Base-by-base conservation (phyloP, 2,113 vertebrate species). In the Platysteira castanea region DNA sequence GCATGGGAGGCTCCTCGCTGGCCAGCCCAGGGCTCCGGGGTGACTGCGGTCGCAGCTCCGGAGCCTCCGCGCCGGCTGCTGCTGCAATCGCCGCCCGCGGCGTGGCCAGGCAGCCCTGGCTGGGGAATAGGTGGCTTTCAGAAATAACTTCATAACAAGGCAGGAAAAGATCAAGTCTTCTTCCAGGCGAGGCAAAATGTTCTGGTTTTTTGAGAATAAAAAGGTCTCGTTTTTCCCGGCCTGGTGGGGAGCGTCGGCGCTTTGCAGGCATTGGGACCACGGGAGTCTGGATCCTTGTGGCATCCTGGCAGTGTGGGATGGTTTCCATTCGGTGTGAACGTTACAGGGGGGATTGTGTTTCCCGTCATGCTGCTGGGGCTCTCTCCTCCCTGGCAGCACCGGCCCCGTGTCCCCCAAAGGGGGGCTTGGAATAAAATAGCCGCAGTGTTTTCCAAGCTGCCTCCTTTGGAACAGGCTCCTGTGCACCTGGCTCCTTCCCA, bases 401-500 rank as follows among this genome's bases (percentile, higher is more conserved):
- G 1, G 42, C 46, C 39, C 44, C 3, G 17, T 37, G 83, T 89
- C 21, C 84, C 84, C 64, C 26, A 27, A 76, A 41, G 5, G 7
- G 23, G 23, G 24, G 16, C 12, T 87, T 54, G 85, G 94, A 91
- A 89, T 61, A 64, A 78, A 95, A 94, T 33, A 82, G 57, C 69
- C 3, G 1, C 65, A 60, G 84, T 96, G 87, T 91, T 91, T 91
- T 94, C 93, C 95, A 79, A 89, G 70, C 84, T 23, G 26, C 49
- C 80, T 80, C 54, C 61, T 90, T 74, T 70, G 86, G 93, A 95
- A 35, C 59, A 7, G n/a, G 65, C 49, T 89, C 82, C 78, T 37
- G 73, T 19, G 74, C 14, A 41, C 75, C 65, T 95, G 92, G 94
- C 95, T 85, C 41, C 50, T 80, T 49, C 95, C 92, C 95, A 93